A percentile compares a stretch with the other conserved stretches of the same genome.
Conservation (phyloP, 2,113 vertebrate genomes). For the Trinectes maculatus region DNA sequence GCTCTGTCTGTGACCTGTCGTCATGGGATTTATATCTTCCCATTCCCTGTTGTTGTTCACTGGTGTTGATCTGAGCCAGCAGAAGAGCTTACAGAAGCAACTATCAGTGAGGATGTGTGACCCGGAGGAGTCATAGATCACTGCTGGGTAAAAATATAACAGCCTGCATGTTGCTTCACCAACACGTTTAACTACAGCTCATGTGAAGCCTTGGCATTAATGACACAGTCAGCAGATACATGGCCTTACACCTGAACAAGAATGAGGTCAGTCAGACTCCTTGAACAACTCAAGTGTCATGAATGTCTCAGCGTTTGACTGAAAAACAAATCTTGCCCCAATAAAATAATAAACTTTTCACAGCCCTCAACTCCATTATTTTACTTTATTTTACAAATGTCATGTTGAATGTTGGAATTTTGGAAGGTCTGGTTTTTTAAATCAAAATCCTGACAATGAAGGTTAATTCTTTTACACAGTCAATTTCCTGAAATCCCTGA, state of each 20-base stretch:
- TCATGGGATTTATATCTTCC: constrained; percentile 45
- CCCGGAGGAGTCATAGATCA: constrained; percentile 22
- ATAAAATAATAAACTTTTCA: too few relatives aligned
- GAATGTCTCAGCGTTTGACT: too few relatives aligned
- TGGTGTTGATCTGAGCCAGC: constrained; percentile 11
- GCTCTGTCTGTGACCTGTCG: constrained; percentile 40
- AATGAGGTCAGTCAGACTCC: constrained; percentile 6
- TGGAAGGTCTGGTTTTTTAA: too few relatives aligned
- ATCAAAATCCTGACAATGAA: too few relatives aligned
- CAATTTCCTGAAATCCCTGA: too few relatives aligned
- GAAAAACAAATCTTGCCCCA: too few relatives aligned
- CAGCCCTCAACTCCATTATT: too few relatives aligned
- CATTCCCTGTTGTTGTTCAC: constrained; percentile 12
- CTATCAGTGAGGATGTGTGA: constrained; percentile 17
- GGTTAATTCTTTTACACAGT: too few relatives aligned
- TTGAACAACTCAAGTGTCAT: neutral
- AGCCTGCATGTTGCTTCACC: constrained; percentile 4
- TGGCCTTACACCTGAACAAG: constrained; percentile 17
- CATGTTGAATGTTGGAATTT: too few relatives aligned
- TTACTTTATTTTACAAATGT: too few relatives aligned
- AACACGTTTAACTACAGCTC: constrained; percentile 24
- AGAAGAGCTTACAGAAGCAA: constrained; percentile 43
- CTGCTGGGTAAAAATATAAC: constrained; percentile 12
- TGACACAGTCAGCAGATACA: constrained; percentile 38
- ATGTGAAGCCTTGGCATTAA: constrained; percentile 8